Evolutionary conservation across 2,797 vertebrate genomes (phyloP), one percentile per base, ranked within the genome.

Genomic region (Hydrolagus colliei): DNA sequence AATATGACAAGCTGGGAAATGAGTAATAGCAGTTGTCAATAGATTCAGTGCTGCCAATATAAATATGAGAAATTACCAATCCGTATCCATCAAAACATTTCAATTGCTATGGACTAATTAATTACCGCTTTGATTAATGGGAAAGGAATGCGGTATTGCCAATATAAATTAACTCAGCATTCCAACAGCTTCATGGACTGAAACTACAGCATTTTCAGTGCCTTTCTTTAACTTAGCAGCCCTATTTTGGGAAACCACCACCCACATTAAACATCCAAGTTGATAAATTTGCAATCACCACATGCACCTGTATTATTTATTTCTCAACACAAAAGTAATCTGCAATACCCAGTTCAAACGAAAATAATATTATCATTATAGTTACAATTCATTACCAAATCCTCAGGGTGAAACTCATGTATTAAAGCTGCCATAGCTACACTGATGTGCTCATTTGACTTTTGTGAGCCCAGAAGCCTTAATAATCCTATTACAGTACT

Each of bases 21-120:
- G 86, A 91, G 88, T 88, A 91, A 78, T 89, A 92, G 89, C 87
- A 86, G 86, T 88, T 87, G 85, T 86, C 87, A 88, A 63, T 88
- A 91, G 88, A 27, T 86, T 87, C 86, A 86, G 88, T 27, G 67
- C 86, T 92, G 91, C 86, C 91, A 91, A 92, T 91, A 91, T 89
- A 89, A 90, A 88, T 86, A 88, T 89, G 88, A 92, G 90, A 92
- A 92, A 92, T 88, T 89, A 91, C 89, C 89, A 90, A 87, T 92
- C 90, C 90, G 90, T 88, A 91, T 91, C 86, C 87, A 90, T 91
- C 90, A 90, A 87, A 91, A 65, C 88, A 89, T 79, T 13, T 86
- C 88, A 89, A 88, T 32, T 89, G 91, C 89, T 88, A 27, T 86
- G 87, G 61, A 89, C 71, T 86, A 87, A 88, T 87, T 91, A 92